These are phyloP conservation scores for Drosophila rhopaloa DNA, from an alignment of 1,140 invertebrate species.

Conservation along the genomic window DNA sequence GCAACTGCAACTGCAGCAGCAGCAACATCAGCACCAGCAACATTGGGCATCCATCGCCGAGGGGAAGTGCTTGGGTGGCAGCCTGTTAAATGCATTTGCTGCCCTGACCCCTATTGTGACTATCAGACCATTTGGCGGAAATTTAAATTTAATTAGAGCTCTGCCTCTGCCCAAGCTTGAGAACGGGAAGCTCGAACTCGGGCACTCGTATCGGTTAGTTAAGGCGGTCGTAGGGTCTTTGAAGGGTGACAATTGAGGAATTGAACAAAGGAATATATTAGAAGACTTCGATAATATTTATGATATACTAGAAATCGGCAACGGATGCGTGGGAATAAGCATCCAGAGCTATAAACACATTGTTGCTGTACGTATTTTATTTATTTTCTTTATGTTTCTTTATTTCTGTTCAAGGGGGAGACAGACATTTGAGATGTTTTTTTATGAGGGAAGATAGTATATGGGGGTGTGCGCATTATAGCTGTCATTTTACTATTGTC, in stretches of 20 bases:
- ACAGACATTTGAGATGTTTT: not conserved
- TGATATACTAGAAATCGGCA: constrained; percentile 13
- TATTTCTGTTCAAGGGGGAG: not conserved
- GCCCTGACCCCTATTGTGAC: constrained; percentile 52
- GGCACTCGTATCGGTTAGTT: constrained; percentile 28
- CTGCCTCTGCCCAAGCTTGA: constrained; percentile 14
- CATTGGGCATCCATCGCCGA: constrained; percentile 1
- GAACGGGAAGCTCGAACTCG: constrained; percentile 13
- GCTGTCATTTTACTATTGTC: constrained; percentile 43
- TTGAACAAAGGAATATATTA: constrained; percentile 44
- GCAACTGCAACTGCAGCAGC: constrained; percentile 16
- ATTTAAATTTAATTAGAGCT: constrained; percentile 61
- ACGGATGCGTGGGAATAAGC: constrained; percentile 33
- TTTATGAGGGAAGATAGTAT: constrained; percentile 20
- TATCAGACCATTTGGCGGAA: constrained; percentile 60
- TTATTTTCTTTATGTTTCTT: constrained; percentile 27
- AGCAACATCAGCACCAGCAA: constrained; percentile 1
- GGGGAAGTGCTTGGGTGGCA: constrained; percentile 36
- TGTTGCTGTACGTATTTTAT: constrained; percentile 13
- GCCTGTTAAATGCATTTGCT: constrained; percentile 41
- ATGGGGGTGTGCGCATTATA: constrained; percentile 36
- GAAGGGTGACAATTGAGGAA: constrained; percentile 39
- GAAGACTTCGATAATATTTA: constrained; percentile 36
- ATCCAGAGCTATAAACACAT: constrained; percentile 10
- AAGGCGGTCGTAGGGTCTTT: constrained; percentile 18